These are phyloP conservation scores for Decapterus maruadsi DNA, from an alignment of 2,797 vertebrate genomes.

Conservation along the genomic window DNA sequence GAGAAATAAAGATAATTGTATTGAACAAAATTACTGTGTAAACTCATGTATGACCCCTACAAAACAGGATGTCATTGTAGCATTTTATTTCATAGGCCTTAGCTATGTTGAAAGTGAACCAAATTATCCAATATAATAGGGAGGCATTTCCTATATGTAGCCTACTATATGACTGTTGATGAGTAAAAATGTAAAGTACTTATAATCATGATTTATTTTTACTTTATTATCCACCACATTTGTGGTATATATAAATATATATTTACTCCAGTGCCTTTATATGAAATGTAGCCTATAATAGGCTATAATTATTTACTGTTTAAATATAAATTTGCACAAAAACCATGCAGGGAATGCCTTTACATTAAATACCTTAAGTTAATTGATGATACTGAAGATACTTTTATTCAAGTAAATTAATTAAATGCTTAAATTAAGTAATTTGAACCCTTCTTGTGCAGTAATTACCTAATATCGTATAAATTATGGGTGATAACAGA, in stretches of 20 bases:
- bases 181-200: too few species aligned
- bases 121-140: neutral
- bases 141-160: too few species aligned
- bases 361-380: neutral
- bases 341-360: neutral
- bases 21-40: neutral
- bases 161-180: too few species aligned
- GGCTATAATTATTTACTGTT: neutral
- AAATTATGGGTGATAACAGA: neutral
- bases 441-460: neutral
- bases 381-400: neutral
- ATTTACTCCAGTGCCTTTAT: neutral
- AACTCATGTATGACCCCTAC: neutral
- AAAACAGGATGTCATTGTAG: neutral
- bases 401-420: neutral
- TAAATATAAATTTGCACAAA: neutral
- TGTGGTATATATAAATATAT: too few species aligned
- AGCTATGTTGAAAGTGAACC: slow-evolving; percentile 3
- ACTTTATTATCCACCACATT: neutral
- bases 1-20: neutral
- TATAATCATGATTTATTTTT: neutral
- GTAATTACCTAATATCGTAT: too few species aligned
- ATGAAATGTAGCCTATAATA: neutral
- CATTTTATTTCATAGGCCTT: neutral
- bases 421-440: neutral